A percentile compares a stretch with the other conserved stretches of the same genome.
Evolutionary conservation across 2,888 invertebrate species (phyloP).

Genomic region (Conops quadrifasciatus): DNA sequence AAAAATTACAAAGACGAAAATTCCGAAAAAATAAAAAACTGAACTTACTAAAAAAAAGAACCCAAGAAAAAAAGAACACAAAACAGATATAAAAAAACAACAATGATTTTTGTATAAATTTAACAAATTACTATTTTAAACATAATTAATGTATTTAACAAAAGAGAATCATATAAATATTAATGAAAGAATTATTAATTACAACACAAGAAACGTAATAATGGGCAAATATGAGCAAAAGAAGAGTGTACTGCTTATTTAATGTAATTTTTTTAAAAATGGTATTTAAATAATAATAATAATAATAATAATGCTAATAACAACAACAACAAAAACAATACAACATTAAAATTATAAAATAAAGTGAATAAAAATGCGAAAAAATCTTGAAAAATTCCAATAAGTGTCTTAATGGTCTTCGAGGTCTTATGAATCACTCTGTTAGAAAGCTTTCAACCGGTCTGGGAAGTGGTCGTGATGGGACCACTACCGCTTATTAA

Average conservation of each 20-base stretch:
- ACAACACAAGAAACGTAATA: not conserved
- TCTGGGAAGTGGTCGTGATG: no score
- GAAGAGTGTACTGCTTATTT: conserved; percentile 27
- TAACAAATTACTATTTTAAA: not conserved
- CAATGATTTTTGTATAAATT: not conserved
- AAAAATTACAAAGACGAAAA: no score
- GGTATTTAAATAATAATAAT: conserved; percentile 32
- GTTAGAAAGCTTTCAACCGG: no score
- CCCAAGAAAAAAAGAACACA: no score
- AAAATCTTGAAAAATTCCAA: no score
- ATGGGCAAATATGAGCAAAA: not conserved
- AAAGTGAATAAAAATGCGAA: not conserved
- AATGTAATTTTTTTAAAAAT: conserved; percentile 35
- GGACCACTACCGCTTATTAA: no score
- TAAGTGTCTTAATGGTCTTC: no score
- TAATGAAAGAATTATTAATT: conserved; percentile 1
- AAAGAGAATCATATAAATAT: conserved; percentile 14
- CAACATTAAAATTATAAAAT: conserved; percentile 4
- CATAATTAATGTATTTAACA: conserved; percentile 3
- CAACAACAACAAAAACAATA: conserved; percentile 26
- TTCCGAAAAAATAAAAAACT: no score
- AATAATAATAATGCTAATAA: not conserved
- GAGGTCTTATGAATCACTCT: no score
- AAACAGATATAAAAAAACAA: no score
- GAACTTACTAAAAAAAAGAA: no score